Evolutionary conservation across 2,888 invertebrate genomes (phyloP), one percentile per base, ranked within the genome.

Genomic region (Peribatodes rhomboidaria): DNA sequence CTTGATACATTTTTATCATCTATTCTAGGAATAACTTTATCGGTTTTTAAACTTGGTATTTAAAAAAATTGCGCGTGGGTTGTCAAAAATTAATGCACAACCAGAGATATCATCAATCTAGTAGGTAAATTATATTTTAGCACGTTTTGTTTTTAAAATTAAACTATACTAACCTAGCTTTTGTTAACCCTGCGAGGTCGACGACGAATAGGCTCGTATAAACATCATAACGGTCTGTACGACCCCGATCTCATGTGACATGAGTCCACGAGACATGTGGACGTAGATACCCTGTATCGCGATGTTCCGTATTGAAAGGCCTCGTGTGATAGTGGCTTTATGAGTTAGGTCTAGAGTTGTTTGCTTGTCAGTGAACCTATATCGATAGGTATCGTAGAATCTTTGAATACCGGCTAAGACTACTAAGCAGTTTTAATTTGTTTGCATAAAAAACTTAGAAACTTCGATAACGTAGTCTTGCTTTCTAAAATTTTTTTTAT

Each of bases 161-260:
- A 11, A 62, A 59, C 60, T 47, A 44, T 58, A 59, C 59, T 64
- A 61, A 53, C 65, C 64, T 62, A 52, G 44, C 59, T 53, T 57
- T 46, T 52, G 55, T 58, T 60, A 61, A 63, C 56, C 60, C 61
- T 64, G 52, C 61, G 64, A 55, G 67, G 65, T 70, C 69, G 61
- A 68, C 71, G 53, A 69, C 68, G 75, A 78, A 76, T 77, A 77
- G 76, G 74, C 73, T 71, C 68, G 68, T 69, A 75, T 77, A 77
- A 79, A 79, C 75, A 71, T 80, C 75, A 80, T 87, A 88, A 86
- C 87, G 84, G 85, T 79, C 76, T 75, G 68, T 63, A 60, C 78
- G 84, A 81, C 82, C 85, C 78, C 79, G 78, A 80, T 81, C 65
- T 59, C 69, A 68, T 72, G 81, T 76, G 75, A 76, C 73, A 78